phyloP scores from a whole-genome alignment of 1,140 invertebrate genomes.

The Drosophila tani region DNA sequence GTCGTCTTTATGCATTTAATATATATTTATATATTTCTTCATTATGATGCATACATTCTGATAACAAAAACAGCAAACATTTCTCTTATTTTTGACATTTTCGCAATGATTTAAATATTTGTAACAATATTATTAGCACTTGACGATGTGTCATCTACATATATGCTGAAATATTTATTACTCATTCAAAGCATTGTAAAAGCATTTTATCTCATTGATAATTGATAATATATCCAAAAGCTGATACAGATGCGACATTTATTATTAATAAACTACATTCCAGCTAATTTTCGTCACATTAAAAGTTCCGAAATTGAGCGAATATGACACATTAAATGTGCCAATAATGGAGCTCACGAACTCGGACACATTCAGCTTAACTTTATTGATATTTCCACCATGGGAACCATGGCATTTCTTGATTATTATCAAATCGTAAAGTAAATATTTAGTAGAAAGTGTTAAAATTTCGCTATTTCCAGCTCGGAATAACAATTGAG shows the following conservation, averaged over 20 bases:
- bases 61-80: no score
- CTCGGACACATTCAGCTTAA: not conserved
- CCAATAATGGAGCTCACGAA: not conserved
- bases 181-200: not conserved
- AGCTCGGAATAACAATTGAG: not conserved
- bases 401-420: not conserved
- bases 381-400: not conserved
- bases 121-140: no score
- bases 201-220: not conserved
- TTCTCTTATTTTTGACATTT: no score
- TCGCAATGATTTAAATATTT: no score
- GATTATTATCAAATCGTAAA: not conserved
- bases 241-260: constrained; percentile 3
- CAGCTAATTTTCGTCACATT: not conserved
- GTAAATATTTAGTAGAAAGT: not conserved
- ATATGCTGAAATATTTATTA: not conserved
- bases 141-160: not conserved
- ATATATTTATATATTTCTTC: no score
- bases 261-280: constrained; percentile 1
- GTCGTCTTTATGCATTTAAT: no score
- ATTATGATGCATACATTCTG: no score
- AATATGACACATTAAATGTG: not conserved
- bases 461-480: not conserved
- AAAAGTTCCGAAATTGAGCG: not conserved
- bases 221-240: not conserved